Base-by-base conservation (phyloP, 2,888 invertebrate species). In the Temnothorax unifasciatus region DNA sequence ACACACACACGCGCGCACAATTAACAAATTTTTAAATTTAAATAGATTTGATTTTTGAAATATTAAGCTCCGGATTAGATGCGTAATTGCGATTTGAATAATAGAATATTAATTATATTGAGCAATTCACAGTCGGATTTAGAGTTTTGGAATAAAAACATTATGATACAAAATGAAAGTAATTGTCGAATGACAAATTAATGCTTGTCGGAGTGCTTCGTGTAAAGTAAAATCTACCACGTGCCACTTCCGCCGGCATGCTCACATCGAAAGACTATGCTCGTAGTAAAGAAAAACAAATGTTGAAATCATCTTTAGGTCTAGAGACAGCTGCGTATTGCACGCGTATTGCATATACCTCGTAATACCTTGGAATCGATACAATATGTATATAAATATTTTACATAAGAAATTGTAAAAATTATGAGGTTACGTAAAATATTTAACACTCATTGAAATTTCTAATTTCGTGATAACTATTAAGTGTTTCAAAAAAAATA, bases 221-320 rank as follows among this genome's bases (percentile, higher is more conserved):
- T 66, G 34, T 73, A 38, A 25, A 73, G 25, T 38, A 54, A 47
- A 84, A 81, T 68, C 52, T 54, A 50, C 52, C 77, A 79, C 79
- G 84, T 85, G 85, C 59, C 68, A 66, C 61, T 85, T 85, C 85
- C 85, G 84, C 68, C 79, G 59, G 75, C 73, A 66, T 61, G 34
- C 52, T 52, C 63, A 63, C 73, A 66, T 68, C 75, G 79, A 69
- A 44, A 50, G 57, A 50, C 68, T 52, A 38, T 54, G 61, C n/a
- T 9, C 75, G 59, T 52, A 25, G 59, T 52, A 18, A 29, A 44
- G 66, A 25, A 68, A 59, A 47, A 81, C 79, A 81, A 81, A 81
- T 69, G 79, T 47, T 59, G 41, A 41, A 68, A 59, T 79, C 57
- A 11, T 57, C 34, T 47, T 59, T 69, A 59, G 41, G 69, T 79